Evolutionary conservation across 2,113 vertebrate genomes (phyloP), one percentile per base, ranked within the genome.

Genomic region (Archilochus colubris): DNA sequence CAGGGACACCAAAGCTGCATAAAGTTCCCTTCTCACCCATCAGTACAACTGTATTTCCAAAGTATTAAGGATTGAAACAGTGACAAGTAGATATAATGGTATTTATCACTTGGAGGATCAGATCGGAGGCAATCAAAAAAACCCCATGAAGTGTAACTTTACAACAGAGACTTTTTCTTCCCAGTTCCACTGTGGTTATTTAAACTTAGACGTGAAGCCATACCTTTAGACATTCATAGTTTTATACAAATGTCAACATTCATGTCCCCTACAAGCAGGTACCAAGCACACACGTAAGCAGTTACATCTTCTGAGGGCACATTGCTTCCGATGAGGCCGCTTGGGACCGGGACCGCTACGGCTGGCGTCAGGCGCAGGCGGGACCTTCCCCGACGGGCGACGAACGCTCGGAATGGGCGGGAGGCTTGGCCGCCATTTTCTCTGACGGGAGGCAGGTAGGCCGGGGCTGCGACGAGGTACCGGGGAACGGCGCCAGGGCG

Each of bases 201-300:
- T 53, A 7, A 53, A 48, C 30, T 30, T 0, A 12, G 38, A 51
- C 8, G 0, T 16, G 44, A 58, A 62, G 51, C 17, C 6, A 7
- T 5, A 14, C 43, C 14, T 74, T 66, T 10, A 23, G 12, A 23
- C 55, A 36, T 2, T 44, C 46, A 40, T 18, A 27, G 27, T 18
- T 51, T 25, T 33, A 69, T 2, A 30, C n/a, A 6, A 0, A 27
- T 61, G 9, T 82, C 63, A 38, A 23, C 54, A 16, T 23, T 12
- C 55, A 4, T 4, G 36, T 30, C 76, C 72, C 16, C 68, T 4
- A 10, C 28, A 21, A 38, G 61, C 70, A 2, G 67, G 43, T 14
- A 8, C 33, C 66, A 1, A 17, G 4, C 40, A 22, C n/a, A 8
- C 15, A 1, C 6, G 7, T 4, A 1, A 0, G 10, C 58, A 12